These are phyloP conservation scores for Caenorhabditis macrosperma DNA, from an alignment of 2,888 invertebrate genomes.

Conservation along the genomic window DNA sequence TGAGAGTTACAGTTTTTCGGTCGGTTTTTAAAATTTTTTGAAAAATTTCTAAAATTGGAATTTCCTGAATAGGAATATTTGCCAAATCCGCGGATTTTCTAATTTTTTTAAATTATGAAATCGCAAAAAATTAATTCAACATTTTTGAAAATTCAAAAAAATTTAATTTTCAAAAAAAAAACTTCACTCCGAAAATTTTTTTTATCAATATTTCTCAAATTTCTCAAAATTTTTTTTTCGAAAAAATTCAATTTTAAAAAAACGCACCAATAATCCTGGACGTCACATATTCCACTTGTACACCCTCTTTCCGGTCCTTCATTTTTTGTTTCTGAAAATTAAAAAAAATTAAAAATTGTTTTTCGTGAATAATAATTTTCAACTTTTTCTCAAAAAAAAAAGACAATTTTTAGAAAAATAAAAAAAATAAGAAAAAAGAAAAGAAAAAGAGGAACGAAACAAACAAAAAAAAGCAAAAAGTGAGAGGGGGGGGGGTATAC, in stretches of 20 bases:
- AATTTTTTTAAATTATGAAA: too few relatives aligned
- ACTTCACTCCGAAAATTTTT: too few relatives aligned
- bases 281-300: conserved; percentile 62
- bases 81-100: too few relatives aligned
- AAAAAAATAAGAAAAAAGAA: conserved; percentile 1
- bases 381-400: neutral
- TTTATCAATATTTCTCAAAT: too few relatives aligned
- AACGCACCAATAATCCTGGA: conserved; percentile 58
- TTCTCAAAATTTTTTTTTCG: too few relatives aligned
- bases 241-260: neutral
- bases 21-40: neutral
- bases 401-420: neutral
- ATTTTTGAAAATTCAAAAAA: too few relatives aligned
- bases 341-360: too few relatives aligned
- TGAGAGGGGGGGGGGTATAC: conserved; percentile 1
- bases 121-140: too few relatives aligned
- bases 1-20: too few relatives aligned
- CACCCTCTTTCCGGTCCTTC: conserved; percentile 58
- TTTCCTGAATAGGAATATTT: too few relatives aligned
- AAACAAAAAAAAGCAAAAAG: neutral
- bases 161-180: too few relatives aligned
- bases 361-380: too few relatives aligned
- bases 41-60: neutral
- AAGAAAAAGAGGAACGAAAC: neutral
- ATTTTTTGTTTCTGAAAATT: conserved; percentile 58